phyloP scores from a whole-genome alignment of 1,140 invertebrate genomes.

The Nasonia vitripennis region DNA sequence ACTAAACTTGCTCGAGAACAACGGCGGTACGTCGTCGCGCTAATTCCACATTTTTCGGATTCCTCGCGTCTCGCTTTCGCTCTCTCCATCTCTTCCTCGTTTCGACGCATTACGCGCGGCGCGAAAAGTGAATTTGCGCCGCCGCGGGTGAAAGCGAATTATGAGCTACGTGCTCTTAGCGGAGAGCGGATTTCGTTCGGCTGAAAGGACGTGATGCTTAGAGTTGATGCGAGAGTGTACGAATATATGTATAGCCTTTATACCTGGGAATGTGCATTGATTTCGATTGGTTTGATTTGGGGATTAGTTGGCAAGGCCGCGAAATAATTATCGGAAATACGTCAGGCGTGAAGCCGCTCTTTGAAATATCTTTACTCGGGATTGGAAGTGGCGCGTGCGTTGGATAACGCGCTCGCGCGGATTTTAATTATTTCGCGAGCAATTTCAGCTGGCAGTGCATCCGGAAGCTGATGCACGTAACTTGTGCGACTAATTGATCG shows the following conservation, averaged over 20 bases:
- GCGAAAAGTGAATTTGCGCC: conserved; percentile 2
- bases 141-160: conserved; percentile 10
- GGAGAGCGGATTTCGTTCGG: not conserved
- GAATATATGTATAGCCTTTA: not conserved
- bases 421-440: not conserved
- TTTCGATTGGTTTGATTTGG: not conserved
- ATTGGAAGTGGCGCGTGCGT: no score
- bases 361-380: no score
- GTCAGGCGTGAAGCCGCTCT: no score
- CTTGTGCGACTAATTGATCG: not conserved
- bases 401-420: no score
- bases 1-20: not conserved
- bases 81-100: not conserved
- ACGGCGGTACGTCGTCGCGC: not conserved
- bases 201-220: not conserved
- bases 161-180: not conserved
- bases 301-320: no score
- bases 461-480: not conserved
- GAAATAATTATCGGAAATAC: no score
- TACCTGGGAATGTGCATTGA: not conserved
- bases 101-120: not conserved
- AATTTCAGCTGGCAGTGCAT: not conserved
- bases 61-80: not conserved
- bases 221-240: not conserved
- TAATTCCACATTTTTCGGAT: conserved; percentile 3